Conservation (phyloP, 2,113 vertebrate species). For the Harpagus bidentatus region DNA sequence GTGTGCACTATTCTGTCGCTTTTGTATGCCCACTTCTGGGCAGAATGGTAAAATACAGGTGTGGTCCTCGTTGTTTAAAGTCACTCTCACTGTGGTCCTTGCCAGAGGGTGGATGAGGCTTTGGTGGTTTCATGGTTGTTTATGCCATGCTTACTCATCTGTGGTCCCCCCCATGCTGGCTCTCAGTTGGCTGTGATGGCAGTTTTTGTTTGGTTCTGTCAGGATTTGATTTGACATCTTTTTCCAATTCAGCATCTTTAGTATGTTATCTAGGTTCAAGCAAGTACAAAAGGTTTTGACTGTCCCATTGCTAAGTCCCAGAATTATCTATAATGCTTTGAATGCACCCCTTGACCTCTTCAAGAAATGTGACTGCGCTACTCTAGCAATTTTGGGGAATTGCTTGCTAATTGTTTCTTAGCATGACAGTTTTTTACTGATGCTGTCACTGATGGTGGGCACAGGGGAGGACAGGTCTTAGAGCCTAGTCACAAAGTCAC, state of each 20-base stretch:
- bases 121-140: neutral
- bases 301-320: too few species aligned
- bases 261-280: neutral
- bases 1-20: neutral
- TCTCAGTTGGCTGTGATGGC: neutral
- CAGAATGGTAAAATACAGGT: neutral
- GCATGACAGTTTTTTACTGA: neutral
- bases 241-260: neutral
- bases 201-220: neutral
- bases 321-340: neutral
- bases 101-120: neutral
- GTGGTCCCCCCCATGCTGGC: neutral
- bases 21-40: neutral
- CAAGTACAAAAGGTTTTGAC: neutral
- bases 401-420: neutral
- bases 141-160: neutral
- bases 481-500: neutral
- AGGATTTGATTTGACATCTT: neutral
- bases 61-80: fast-evolving
- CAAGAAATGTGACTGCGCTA: neutral
- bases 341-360: neutral
- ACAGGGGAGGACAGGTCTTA: neutral
- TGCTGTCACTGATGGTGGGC: neutral
- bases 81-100: neutral
- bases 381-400: neutral